Conservation (phyloP, 2,113 vertebrate species). For the Eolophus roseicapilla region DNA sequence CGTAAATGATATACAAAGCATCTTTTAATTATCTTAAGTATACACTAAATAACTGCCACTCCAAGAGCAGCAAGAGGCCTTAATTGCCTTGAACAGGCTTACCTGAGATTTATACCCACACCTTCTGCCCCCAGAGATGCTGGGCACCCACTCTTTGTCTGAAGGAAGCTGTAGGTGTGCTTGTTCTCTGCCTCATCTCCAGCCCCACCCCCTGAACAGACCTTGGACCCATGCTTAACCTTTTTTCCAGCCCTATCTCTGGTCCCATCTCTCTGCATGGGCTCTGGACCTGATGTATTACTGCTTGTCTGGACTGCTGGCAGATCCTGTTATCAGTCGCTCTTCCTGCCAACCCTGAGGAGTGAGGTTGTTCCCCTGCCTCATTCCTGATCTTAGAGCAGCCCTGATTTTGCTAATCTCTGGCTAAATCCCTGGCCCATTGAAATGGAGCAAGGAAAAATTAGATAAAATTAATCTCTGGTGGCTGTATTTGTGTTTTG, state of each 20-base stretch:
- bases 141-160: neutral
- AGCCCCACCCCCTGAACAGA: neutral
- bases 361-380: neutral
- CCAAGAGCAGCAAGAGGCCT: neutral
- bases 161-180: neutral
- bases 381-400: neutral
- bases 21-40: neutral
- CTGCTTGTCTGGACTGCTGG: neutral
- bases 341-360: neutral
- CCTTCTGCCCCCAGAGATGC: neutral
- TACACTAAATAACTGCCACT: neutral
- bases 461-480: neutral
- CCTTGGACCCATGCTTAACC: neutral
- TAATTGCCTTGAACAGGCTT: neutral
- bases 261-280: neutral
- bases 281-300: neutral
- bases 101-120: neutral
- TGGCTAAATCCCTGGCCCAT: neutral
- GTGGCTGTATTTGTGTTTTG: neutral
- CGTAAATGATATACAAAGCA: neutral
- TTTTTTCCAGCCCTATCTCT: neutral
- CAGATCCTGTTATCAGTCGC: neutral
- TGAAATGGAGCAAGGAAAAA: neutral
- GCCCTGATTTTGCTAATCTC: neutral
- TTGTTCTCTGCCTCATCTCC: neutral